Evolutionary conservation across 1,140 invertebrate species (phyloP).

Genomic region (Orussus abietinus): DNA sequence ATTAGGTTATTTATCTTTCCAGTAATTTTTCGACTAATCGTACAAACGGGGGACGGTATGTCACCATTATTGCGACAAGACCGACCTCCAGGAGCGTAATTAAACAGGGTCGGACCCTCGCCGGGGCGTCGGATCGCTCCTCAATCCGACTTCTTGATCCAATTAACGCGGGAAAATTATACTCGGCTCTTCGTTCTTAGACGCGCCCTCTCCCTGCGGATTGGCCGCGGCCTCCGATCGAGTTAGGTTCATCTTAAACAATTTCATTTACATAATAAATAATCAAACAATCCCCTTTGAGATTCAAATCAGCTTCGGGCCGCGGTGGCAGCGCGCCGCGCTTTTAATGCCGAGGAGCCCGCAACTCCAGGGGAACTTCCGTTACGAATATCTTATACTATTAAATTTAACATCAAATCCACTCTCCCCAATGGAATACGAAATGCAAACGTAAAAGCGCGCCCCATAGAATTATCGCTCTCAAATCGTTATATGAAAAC

Average conservation of each 20-base stretch:
- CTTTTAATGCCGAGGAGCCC: no score
- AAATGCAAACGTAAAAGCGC: no score
- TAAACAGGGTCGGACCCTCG: constrained; percentile 26
- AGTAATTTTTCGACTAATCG: constrained; percentile 21
- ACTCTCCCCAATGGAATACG: no score
- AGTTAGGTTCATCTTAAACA: constrained; percentile 38
- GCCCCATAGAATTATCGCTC: no score
- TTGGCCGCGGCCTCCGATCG: constrained; percentile 11
- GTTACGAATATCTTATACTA: no score
- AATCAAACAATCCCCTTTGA: constrained; percentile 53
- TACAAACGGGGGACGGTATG: constrained; percentile 22
- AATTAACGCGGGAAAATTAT: constrained; percentile 38
- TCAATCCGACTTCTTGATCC: constrained; percentile 34
- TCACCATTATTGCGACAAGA: constrained; percentile 30
- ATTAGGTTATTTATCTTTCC: no score
- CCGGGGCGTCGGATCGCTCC: constrained; percentile 20
- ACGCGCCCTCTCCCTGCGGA: constrained; percentile 9
- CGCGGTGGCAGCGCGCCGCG: no score
- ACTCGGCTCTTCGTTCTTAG: constrained; percentile 20
- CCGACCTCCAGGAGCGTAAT: constrained; percentile 29
- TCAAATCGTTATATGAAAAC: no score
- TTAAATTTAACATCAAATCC: no score
- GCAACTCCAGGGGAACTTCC: no score
- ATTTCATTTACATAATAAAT: constrained; percentile 54
- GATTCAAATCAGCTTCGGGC: constrained; percentile 49